phyloP scores from a whole-genome alignment of 1,140 invertebrate species.

The Thalassaphorura encarpata region DNA sequence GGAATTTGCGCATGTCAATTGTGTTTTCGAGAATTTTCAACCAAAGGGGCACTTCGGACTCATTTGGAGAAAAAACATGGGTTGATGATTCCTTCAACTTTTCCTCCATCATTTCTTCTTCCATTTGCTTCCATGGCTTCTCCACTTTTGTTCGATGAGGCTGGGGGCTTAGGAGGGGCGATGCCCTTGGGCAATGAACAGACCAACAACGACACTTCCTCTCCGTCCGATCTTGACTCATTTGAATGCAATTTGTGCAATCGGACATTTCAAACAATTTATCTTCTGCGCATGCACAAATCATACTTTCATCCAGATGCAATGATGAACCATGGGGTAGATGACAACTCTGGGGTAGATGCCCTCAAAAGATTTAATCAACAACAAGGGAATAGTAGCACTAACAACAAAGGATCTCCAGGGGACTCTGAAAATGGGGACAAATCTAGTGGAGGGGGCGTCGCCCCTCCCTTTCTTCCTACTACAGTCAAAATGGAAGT shows the following conservation, averaged over 20 bases:
- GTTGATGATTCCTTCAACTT: no score
- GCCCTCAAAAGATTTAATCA: background rate
- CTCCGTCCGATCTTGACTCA: background rate
- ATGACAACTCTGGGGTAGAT: slow-evolving; percentile 37
- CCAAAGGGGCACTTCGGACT: slow-evolving; percentile 10
- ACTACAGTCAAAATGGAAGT: background rate
- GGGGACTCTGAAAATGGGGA: background rate
- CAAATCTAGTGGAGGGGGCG: background rate
- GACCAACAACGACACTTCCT: background rate
- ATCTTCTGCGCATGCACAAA: slow-evolving; percentile 45
- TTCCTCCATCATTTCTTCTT: slow-evolving; percentile 25
- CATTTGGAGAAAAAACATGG: slow-evolving; percentile 25
- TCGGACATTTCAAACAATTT: slow-evolving; percentile 46
- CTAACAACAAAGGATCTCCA: background rate
- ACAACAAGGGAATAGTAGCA: slow-evolving; percentile 10
- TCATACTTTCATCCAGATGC: slow-evolving; percentile 40
- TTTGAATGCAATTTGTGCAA: slow-evolving; percentile 46
- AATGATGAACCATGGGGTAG: slow-evolving; percentile 34
- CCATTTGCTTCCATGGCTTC: slow-evolving; percentile 13
- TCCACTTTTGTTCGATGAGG: no score
- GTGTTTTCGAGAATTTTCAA: slow-evolving; percentile 21
- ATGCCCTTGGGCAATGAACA: background rate
- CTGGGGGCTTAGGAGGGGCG: background rate
- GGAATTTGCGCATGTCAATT: no score
- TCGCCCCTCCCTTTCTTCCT: background rate